phyloP scores from a whole-genome alignment of 2,113 vertebrate genomes.

The Chaenocephalus aceratus region DNA sequence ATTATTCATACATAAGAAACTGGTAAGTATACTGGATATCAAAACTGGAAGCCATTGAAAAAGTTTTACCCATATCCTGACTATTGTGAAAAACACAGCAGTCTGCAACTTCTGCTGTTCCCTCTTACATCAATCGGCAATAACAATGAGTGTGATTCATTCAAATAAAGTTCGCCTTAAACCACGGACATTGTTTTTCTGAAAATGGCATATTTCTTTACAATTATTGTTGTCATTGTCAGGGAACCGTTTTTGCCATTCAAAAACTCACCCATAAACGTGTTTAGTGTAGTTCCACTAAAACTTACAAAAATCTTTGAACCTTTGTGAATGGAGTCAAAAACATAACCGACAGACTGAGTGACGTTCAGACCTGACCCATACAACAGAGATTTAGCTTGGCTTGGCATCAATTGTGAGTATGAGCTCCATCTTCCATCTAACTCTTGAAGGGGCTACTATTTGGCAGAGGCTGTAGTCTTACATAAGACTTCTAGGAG shows the following conservation, averaged over 20 bases:
- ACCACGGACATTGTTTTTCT: background rate
- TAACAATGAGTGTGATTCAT: background rate
- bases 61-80: background rate
- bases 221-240: too few relatives aligned
- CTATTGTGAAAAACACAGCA: background rate
- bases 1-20: background rate
- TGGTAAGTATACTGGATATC: background rate
- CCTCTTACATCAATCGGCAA: background rate
- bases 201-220: too few relatives aligned
- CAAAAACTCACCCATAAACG: too few relatives aligned
- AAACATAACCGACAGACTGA: conserved; percentile 21
- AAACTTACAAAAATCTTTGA: background rate
- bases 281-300: too few relatives aligned
- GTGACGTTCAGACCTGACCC: conserved; percentile 14
- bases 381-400: conserved; percentile 40
- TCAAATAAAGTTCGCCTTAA: background rate
- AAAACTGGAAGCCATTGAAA: background rate
- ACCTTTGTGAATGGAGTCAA: conserved; percentile 20
- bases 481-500: conserved; percentile 63
- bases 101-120: background rate
- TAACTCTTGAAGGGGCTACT: conserved; percentile 46
- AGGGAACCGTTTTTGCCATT: too few relatives aligned
- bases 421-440: conserved; percentile 49
- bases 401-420: conserved; percentile 42
- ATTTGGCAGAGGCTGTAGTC: conserved; percentile 51